phyloP scores from a whole-genome alignment of 2,113 vertebrate genomes.

The Tragulus kanchil region DNA sequence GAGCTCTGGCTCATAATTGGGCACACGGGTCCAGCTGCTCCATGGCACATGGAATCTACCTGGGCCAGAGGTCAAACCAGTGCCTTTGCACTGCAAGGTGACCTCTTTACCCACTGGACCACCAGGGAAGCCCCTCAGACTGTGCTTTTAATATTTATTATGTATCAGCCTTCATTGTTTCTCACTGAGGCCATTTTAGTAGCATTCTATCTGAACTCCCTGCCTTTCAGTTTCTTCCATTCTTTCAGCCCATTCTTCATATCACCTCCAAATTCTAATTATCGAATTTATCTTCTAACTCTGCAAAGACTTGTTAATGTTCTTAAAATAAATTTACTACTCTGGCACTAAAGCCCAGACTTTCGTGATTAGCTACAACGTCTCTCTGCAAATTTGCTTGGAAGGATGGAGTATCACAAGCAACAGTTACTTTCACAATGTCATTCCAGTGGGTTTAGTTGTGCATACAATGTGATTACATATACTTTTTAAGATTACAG shows the following conservation, averaged over 20 bases:
- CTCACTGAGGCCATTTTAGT: neutral
- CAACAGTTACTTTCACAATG: neutral
- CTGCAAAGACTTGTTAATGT: neutral
- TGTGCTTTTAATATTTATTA: neutral
- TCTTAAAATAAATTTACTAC: conserved; percentile 32
- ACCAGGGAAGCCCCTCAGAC: too few species aligned
- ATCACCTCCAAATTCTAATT: neutral
- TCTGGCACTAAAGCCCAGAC: neutral
- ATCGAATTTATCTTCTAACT: neutral
- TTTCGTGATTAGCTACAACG: neutral
- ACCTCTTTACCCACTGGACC: too few species aligned
- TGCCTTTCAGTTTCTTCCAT: conserved; percentile 8
- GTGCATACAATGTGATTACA: neutral
- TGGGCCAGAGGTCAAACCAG: too few species aligned
- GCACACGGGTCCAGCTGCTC: too few species aligned
- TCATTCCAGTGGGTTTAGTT: neutral
- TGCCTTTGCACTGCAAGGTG: too few species aligned
- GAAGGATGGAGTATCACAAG: neutral
- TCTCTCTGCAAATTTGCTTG: neutral
- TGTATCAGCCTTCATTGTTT: neutral
- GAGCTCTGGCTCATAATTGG: too few species aligned
- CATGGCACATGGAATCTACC: too few species aligned
- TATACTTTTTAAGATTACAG: neutral
- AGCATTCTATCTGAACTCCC: neutral
- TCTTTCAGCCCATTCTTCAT: neutral